Evolutionary conservation across 2,888 invertebrate genomes (phyloP).

Genomic region (Lasioglossum marginatum): DNA sequence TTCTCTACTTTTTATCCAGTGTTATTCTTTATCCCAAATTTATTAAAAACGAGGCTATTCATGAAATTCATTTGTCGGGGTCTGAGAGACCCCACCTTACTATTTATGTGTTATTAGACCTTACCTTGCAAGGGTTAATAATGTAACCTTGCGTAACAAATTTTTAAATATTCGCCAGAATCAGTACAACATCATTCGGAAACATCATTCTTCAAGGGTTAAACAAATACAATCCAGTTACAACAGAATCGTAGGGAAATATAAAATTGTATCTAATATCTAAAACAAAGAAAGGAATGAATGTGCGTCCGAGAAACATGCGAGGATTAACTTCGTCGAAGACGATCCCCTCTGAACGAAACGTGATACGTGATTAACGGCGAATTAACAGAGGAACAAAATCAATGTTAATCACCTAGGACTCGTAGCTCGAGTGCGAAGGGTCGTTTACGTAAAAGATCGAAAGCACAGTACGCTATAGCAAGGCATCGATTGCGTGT

Average conservation of each 20-base stretch:
- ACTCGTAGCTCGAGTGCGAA: slow-evolving; percentile 10
- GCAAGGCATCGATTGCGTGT: slow-evolving; percentile 74
- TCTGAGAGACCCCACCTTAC: too few species aligned
- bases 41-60: too few species aligned
- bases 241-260: not conserved
- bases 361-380: not conserved
- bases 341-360: not conserved
- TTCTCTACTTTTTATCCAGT: too few species aligned
- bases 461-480: slow-evolving; percentile 53
- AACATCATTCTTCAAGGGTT: not conserved
- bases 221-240: not conserved
- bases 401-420: not conserved
- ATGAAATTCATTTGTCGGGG: too few species aligned
- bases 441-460: slow-evolving; percentile 34
- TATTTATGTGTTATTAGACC: too few species aligned
- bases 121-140: too few species aligned
- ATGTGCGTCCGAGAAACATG: not conserved
- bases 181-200: too few species aligned
- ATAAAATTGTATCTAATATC: not conserved
- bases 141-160: too few species aligned
- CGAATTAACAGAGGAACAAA: not conserved
- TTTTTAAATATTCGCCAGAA: too few species aligned
- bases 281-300: not conserved
- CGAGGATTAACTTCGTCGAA: not conserved
- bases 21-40: too few species aligned